phyloP scores from a whole-genome alignment of 2,113 vertebrate genomes.

The Sinocyclocheilus maitianheensis region DNA sequence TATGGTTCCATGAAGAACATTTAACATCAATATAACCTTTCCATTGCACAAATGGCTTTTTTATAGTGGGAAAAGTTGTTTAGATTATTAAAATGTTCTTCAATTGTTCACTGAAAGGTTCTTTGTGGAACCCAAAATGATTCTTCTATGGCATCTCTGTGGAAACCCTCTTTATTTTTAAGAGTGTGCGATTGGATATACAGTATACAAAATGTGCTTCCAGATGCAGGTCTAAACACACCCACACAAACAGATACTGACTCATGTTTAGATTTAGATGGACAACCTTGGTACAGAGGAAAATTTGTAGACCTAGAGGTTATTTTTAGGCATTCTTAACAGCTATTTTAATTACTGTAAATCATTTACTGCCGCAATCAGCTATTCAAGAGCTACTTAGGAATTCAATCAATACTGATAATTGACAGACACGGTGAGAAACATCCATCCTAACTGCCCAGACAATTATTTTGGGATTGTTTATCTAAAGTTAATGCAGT shows the following conservation, averaged over 20 bases:
- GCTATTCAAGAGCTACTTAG: conserved; percentile 65
- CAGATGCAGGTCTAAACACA: neutral
- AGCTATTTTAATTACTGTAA: conserved; percentile 63
- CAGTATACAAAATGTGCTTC: neutral
- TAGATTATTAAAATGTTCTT: neutral
- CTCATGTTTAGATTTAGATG: conserved; percentile 30
- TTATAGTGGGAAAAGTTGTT: neutral
- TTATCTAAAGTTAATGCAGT: conserved; percentile 64
- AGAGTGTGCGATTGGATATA: neutral
- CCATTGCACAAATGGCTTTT: neutral
- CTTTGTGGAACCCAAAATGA: no score
- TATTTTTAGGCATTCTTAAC: conserved; percentile 54
- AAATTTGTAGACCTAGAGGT: neutral
- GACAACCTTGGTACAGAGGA: neutral
- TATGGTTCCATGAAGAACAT: neutral
- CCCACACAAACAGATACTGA: conserved; percentile 18
- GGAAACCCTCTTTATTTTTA: neutral
- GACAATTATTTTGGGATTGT: conserved; percentile 57
- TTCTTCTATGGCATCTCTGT: no score
- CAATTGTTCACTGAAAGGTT: neutral
- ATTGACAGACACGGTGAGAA: conserved; percentile 58
- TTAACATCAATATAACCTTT: neutral
- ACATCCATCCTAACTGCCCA: conserved; percentile 51
- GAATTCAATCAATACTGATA: conserved; percentile 61
- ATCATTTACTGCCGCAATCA: conserved; percentile 65